Conservation (phyloP, 2,113 vertebrate genomes). For the Nerophis ophidion region DNA sequence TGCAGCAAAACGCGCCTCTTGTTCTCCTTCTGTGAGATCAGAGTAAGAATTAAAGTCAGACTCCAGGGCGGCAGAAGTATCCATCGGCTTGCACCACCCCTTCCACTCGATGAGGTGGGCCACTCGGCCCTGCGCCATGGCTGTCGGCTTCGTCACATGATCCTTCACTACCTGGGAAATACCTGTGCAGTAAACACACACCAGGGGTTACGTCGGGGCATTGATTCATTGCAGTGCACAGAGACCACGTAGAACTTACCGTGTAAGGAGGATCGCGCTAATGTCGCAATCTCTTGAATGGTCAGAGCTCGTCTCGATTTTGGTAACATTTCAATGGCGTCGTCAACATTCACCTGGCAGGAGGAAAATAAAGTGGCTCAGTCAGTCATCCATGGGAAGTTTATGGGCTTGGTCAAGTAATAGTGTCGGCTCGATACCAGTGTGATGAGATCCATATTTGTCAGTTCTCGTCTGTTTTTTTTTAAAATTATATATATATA, state of each 20-base stretch:
- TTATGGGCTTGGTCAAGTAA: too few relatives aligned
- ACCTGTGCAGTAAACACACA: conserved; percentile 64
- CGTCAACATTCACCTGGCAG: conserved; percentile 94
- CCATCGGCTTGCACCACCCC: conserved; percentile 93
- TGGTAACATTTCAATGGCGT: conserved; percentile 93
- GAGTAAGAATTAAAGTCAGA: conserved; percentile 94
- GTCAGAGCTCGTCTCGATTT: conserved; percentile 96
- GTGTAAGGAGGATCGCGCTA: conserved; percentile 93
- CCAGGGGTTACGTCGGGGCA: not conserved
- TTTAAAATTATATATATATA: too few relatives aligned
- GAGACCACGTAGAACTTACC: conserved; percentile 64
- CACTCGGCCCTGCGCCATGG: conserved; percentile 95
- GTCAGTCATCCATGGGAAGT: too few relatives aligned
- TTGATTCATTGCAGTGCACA: not conserved
- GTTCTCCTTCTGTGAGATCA: conserved; percentile 90
- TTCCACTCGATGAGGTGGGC: conserved; percentile 99
- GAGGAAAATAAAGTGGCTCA: conserved; percentile 7
- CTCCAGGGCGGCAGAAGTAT: conserved; percentile 80
- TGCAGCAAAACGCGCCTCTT: conserved; percentile 93
- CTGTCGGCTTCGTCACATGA: conserved; percentile 95
- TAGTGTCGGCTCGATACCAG: too few relatives aligned
- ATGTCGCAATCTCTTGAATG: conserved; percentile 95
- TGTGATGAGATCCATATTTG: too few relatives aligned
- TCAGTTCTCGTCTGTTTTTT: too few relatives aligned
- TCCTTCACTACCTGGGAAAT: conserved; percentile 98